phyloP scores from a whole-genome alignment of 1,140 invertebrate genomes.

The Nasonia vitripennis region DNA sequence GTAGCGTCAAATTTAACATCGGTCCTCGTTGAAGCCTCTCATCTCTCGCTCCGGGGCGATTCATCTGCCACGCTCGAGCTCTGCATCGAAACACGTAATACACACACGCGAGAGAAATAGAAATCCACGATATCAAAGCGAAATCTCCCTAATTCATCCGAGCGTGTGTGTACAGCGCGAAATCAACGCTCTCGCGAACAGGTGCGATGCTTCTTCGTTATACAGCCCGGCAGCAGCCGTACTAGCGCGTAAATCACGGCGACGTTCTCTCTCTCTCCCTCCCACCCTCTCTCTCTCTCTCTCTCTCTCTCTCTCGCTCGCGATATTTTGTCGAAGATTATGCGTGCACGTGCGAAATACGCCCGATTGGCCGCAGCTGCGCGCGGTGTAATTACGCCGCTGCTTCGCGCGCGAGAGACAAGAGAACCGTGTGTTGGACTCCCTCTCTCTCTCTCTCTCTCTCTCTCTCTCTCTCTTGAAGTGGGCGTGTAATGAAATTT shows the following conservation, averaged over 20 bases:
- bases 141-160: background rate
- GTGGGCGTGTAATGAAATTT: conserved; percentile 26
- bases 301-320: background rate
- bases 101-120: background rate
- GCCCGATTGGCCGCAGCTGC: background rate
- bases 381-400: conserved; percentile 6
- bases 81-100: background rate
- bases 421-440: background rate
- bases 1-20: conserved; percentile 1
- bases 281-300: background rate
- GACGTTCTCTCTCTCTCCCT: background rate
- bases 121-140: background rate
- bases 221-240: background rate
- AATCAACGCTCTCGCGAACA: background rate
- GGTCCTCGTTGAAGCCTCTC: background rate
- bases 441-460: background rate
- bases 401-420: background rate
- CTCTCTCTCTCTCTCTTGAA: background rate
- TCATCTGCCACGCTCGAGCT: background rate
- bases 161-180: background rate
- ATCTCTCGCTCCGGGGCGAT: background rate
- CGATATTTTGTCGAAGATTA: conserved; percentile 21
- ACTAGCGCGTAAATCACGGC: background rate
- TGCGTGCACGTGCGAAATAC: background rate
- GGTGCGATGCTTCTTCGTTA: conserved; percentile 3